Conservation (phyloP, 2,797 vertebrate species). For the Mionectes olivaceus region DNA sequence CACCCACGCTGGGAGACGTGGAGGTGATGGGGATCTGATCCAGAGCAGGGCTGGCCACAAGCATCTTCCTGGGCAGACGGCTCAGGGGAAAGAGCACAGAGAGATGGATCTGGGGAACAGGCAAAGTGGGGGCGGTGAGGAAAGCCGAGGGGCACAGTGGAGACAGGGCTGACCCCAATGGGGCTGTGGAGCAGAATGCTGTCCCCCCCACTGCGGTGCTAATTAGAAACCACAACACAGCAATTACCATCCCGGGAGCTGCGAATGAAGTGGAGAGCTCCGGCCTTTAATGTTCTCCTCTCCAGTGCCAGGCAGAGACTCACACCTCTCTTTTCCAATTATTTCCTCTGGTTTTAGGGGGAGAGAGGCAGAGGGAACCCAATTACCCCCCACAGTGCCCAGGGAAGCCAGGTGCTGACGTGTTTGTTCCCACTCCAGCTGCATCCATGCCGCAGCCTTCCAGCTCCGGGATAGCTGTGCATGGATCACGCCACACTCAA, state of each 20-base stretch:
- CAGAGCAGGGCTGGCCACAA: accelerated
- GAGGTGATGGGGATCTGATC: accelerated
- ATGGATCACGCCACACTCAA: accelerated
- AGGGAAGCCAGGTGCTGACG: background rate
- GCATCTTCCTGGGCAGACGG: background rate
- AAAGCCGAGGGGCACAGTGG: background rate
- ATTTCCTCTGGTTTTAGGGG: conserved; percentile 67
- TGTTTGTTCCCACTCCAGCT: accelerated
- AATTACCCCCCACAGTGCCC: conserved; percentile 13
- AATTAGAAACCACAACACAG: conserved; percentile 83
- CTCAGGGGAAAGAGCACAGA: background rate
- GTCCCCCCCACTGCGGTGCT: conserved; percentile 74
- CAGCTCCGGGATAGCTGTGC: accelerated
- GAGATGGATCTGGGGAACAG: background rate
- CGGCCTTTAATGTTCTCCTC: conserved; percentile 73
- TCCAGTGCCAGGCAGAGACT: conserved; percentile 64
- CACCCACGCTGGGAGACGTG: accelerated
- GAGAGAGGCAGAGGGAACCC: background rate
- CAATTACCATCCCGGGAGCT: conserved; percentile 81
- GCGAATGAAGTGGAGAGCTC: conserved; percentile 74
- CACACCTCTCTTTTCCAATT: conserved; percentile 84
- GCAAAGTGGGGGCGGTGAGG: background rate
- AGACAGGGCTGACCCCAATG: background rate
- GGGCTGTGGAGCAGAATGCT: background rate
- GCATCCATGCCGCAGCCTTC: background rate